A percentile compares a stretch with the other conserved stretches of the same genome.
Conservation (phyloP, 1,140 invertebrate genomes). For the Apis mellifera region Amel_HAv3.1 CM009938.2:8905501-8906000, state of each 20-base stretch:
- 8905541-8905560: background rate
- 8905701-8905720: slow-evolving; percentile 66
- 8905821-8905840: slow-evolving; percentile 74
- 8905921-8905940: background rate
- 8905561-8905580: background rate
- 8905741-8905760: slow-evolving; percentile 79
- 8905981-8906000: background rate
- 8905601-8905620: too few species aligned
- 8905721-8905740: slow-evolving; percentile 74
- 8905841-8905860: slow-evolving; percentile 9
- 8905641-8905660: slow-evolving; percentile 39
- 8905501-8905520: too few species aligned
- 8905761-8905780: slow-evolving; percentile 78
- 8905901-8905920: background rate
- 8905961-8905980: background rate
- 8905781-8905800: slow-evolving; percentile 75
- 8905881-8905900: background rate
- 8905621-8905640: background rate
- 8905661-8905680: slow-evolving; percentile 70
- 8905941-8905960: background rate
- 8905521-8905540: background rate
- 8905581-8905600: background rate
- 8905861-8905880: background rate
- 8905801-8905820: slow-evolving; percentile 76
- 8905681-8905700: slow-evolving; percentile 68